Evolutionary conservation across 2,888 invertebrate genomes (phyloP).

Genomic region (Anthophora plumipes): DNA sequence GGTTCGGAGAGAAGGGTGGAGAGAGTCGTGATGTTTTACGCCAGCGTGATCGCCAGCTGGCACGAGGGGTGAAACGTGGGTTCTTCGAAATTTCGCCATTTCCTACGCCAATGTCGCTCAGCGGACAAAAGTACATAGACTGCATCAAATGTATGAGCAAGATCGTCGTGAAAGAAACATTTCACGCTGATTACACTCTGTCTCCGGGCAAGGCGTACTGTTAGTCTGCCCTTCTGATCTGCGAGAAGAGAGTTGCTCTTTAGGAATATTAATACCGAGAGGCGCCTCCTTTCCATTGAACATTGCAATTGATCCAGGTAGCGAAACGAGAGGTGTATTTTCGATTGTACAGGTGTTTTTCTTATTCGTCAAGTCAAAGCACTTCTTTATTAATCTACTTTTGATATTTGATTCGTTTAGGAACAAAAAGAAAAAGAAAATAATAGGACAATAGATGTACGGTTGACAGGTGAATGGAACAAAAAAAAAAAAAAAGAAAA

Average conservation of each 20-base stretch:
- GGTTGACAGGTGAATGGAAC: no score
- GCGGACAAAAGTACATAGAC: conserved; percentile 62
- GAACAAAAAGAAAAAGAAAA: no score
- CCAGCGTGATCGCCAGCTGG: neutral
- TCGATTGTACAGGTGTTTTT: neutral
- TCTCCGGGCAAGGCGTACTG: conserved; percentile 57
- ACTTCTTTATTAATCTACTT: no score
- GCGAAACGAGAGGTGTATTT: neutral
- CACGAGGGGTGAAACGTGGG: neutral
- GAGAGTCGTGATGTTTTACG: neutral
- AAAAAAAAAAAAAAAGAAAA: no score
- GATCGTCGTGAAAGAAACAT: conserved; percentile 75
- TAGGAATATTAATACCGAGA: conserved; percentile 57
- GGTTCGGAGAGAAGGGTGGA: no score
- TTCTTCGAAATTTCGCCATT: neutral
- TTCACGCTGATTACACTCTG: conserved; percentile 78
- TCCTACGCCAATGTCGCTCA: conserved; percentile 51
- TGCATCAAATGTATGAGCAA: conserved; percentile 70
- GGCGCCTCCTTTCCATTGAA: conserved; percentile 46
- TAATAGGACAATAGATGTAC: no score
- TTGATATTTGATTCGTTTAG: no score
- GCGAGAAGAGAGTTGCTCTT: conserved; percentile 55
- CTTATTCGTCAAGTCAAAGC: no score
- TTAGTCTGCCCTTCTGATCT: conserved; percentile 60
- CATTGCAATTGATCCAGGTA: conserved; percentile 37